Evolutionary conservation across 2,797 vertebrate species (phyloP).

Genomic region (Botia kubotai): DNA sequence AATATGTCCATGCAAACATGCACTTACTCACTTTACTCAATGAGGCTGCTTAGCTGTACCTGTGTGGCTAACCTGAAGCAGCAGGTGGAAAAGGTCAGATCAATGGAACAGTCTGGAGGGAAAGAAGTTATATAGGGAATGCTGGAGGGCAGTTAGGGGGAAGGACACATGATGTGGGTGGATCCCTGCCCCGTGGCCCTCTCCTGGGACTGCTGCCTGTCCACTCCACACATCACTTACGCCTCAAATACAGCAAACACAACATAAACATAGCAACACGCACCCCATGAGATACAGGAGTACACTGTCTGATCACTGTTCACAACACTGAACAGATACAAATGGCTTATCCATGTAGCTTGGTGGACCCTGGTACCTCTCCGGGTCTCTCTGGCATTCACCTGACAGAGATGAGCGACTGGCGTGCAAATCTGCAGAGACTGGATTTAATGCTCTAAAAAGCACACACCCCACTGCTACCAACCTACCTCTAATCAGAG

Average conservation of each 20-base stretch:
- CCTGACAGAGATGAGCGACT: constrained; percentile 80
- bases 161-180: constrained; percentile 53
- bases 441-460: constrained; percentile 90
- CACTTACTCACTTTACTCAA: constrained; percentile 53
- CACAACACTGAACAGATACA: constrained; percentile 77
- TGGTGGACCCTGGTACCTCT: constrained; percentile 72
- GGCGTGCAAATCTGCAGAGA: constrained; percentile 74
- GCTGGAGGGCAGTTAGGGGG: constrained; percentile 68
- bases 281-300: constrained; percentile 53
- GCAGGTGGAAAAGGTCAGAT: constrained; percentile 86
- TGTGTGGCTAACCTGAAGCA: constrained; percentile 81
- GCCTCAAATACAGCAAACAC: constrained; percentile 52
- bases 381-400: constrained; percentile 77
- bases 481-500: constrained; percentile 81
- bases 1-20: constrained; percentile 56
- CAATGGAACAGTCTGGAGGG: constrained; percentile 91
- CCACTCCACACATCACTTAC: constrained; percentile 77
- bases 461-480: constrained; percentile 74
- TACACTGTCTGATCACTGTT: constrained; percentile 51
- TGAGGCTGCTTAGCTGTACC: constrained; percentile 83
- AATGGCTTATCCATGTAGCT: constrained; percentile 88
- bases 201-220: constrained; percentile 72
- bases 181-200: constrained; percentile 59
- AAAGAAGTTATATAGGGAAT: constrained; percentile 66
- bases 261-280: constrained; percentile 23